Conservation (phyloP, 2,888 invertebrate genomes). For the Teleiodes luculella region DNA sequence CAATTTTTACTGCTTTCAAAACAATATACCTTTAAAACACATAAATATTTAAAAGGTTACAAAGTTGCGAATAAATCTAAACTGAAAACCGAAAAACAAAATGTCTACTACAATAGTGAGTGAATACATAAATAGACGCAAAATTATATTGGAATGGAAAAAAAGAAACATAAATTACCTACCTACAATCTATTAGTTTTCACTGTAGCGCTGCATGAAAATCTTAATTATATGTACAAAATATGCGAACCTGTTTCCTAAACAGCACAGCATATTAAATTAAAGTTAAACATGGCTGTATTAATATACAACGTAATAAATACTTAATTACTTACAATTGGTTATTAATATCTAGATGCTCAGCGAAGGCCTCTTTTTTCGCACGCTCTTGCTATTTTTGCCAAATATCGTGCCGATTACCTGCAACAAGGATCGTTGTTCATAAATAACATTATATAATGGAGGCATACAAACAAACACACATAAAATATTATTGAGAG, state of each 20-base stretch:
- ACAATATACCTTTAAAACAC: conserved; percentile 1
- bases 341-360: conserved; percentile 79
- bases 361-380: conserved; percentile 87
- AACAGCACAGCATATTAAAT: background rate
- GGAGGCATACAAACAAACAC: no score
- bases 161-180: no score
- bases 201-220: background rate
- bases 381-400: conserved; percentile 85
- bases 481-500: no score
- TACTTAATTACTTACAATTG: conserved; percentile 21
- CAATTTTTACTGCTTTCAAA: background rate
- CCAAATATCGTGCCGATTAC: conserved; percentile 88
- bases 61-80: no score
- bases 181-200: no score
- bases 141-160: no score
- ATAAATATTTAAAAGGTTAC: no score
- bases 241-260: background rate
- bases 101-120: no score
- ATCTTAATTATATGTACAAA: background rate
- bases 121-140: no score
- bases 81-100: no score
- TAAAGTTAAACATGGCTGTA: conserved; percentile 4
- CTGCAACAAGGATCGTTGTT: conserved; percentile 37
- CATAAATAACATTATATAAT: no score
- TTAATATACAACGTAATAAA: conserved; percentile 25